Conservation (phyloP, 2,113 vertebrate genomes). For the Ophthalmolycus amberensis region DNA sequence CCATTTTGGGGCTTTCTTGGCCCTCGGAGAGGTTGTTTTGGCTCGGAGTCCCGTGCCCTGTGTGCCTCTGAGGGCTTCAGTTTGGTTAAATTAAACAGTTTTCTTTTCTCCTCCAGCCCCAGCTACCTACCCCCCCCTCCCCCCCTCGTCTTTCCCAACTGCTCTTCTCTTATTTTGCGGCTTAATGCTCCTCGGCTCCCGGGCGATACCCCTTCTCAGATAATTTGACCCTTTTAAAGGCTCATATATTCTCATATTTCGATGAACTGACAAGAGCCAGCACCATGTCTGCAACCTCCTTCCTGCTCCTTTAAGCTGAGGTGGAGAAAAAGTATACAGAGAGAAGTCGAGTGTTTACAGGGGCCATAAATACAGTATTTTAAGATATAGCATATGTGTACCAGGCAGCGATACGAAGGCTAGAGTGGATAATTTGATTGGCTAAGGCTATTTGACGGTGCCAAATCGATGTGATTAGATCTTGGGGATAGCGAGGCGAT, state of each 20-base stretch:
- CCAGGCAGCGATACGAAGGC: conserved; percentile 41
- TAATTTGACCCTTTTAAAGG: conserved; percentile 75
- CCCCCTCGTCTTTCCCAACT: conserved; percentile 21
- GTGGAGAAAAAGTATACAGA: conserved; percentile 54
- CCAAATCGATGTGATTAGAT: conserved; percentile 74
- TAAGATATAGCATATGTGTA: conserved; percentile 63
- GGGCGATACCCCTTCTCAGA: conserved; percentile 50
- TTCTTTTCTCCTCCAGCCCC: conserved; percentile 75
- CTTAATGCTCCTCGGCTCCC: conserved; percentile 68
- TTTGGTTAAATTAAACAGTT: conserved; percentile 84
- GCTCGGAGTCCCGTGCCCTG: conserved; percentile 55
- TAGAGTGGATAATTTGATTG: conserved; percentile 78
- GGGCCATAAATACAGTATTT: conserved; percentile 63
- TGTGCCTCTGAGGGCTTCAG: conserved; percentile 70
- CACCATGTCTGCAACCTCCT: conserved; percentile 2
- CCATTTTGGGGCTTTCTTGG: conserved; percentile 77
- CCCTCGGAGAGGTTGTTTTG: conserved; percentile 72
- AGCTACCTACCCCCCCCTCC: conserved; percentile 22
- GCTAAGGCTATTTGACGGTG: conserved; percentile 63
- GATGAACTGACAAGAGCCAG: conserved; percentile 61
- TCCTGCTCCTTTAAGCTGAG: conserved; percentile 41
- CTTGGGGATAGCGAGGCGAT: conserved; percentile 63
- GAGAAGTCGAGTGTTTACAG: conserved; percentile 71
- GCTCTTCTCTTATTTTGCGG: conserved; percentile 70
- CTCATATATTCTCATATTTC: conserved; percentile 66